A percentile compares a stretch with the other conserved stretches of the same genome.
Conservation (phyloP, 2,888 invertebrate species). For the Anticlea derivata region DNA sequence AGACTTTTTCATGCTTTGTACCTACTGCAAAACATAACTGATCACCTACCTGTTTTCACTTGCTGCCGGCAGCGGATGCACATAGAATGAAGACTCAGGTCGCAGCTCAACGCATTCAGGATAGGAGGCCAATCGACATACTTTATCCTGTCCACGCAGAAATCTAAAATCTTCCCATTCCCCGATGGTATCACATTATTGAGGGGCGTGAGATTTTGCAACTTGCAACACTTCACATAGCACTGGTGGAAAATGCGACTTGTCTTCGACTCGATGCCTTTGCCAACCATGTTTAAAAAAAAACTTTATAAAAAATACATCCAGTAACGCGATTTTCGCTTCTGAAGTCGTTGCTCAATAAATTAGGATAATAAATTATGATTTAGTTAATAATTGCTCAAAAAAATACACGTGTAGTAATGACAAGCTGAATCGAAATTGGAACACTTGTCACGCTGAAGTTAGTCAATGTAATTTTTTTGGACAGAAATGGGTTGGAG, state of each 20-base stretch:
- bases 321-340: slow-evolving; percentile 43
- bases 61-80: slow-evolving; percentile 85
- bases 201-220: slow-evolving; percentile 74
- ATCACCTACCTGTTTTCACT: slow-evolving; percentile 74
- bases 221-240: slow-evolving; percentile 78
- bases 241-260: slow-evolving; percentile 79
- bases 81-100: slow-evolving; percentile 88
- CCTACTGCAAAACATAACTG: slow-evolving; percentile 5
- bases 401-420: slow-evolving; percentile 48
- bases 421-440: slow-evolving; percentile 45
- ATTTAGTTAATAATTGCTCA: slow-evolving; percentile 58
- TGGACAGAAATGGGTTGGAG: background rate
- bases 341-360: slow-evolving; percentile 45
- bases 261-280: slow-evolving; percentile 65
- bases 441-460: slow-evolving; percentile 23
- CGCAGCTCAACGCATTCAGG: slow-evolving; percentile 87
- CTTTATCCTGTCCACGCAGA: slow-evolving; percentile 89
- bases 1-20: too few relatives aligned
- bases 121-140: slow-evolving; percentile 91
- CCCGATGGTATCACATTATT: slow-evolving; percentile 68
- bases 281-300: slow-evolving; percentile 69
- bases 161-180: slow-evolving; percentile 84
- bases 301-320: slow-evolving; percentile 53
- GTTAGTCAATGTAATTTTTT: slow-evolving; percentile 21
- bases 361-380: slow-evolving; percentile 48